These are phyloP conservation scores for Gallirallus australis DNA, from an alignment of 2,797 vertebrate species.

Conservation along the genomic window DNA sequence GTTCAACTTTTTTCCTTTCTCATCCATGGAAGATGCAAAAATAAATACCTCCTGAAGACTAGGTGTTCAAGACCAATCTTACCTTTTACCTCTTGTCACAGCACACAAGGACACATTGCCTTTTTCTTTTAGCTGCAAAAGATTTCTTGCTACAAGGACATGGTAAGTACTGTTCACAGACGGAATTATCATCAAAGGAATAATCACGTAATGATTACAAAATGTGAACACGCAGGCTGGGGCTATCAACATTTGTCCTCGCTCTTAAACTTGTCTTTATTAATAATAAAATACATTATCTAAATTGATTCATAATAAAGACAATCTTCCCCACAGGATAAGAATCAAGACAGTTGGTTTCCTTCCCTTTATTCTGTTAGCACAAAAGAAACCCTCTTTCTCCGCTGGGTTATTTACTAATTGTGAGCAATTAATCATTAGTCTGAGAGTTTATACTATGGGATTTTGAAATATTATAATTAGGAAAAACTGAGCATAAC, in stretches of 20 bases:
- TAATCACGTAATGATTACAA: neutral
- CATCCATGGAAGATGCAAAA: neutral
- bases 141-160: neutral
- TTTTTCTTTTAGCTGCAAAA: constrained; percentile 9
- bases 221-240: neutral
- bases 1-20: neutral
- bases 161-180: neutral
- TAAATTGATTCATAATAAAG: constrained; percentile 45
- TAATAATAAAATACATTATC: constrained; percentile 26
- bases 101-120: neutral
- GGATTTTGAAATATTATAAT: constrained; percentile 32
- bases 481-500: neutral
- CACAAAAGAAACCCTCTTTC: neutral
- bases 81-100: neutral
- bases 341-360: constrained; percentile 16
- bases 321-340: constrained; percentile 22
- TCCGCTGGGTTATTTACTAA: constrained; percentile 35
- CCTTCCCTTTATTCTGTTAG: constrained; percentile 19
- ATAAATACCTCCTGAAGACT: neutral
- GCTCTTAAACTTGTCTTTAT: constrained; percentile 1
- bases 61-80: neutral
- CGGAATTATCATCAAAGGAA: neutral
- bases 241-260: neutral
- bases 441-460: neutral
- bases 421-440: constrained; percentile 39